phyloP scores from a whole-genome alignment of 1,140 invertebrate species.

The Hyles vespertilio region DNA sequence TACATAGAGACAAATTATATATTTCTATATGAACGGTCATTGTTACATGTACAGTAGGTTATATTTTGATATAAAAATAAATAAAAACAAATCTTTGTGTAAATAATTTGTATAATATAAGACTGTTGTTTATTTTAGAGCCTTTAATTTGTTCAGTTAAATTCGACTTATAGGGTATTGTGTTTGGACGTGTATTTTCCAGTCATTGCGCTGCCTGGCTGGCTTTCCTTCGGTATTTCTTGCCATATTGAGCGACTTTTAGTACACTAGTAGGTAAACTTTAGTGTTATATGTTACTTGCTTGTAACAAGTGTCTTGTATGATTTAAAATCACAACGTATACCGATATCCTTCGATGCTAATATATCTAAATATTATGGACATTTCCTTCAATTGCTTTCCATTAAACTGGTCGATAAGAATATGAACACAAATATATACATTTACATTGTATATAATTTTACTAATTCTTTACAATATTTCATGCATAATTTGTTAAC shows the following conservation, averaged over 20 bases:
- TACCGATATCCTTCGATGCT: too few relatives aligned
- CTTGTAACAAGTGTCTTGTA: too few relatives aligned
- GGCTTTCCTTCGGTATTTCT: constrained; percentile 20
- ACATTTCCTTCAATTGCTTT: too few relatives aligned
- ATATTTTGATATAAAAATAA: constrained; percentile 44
- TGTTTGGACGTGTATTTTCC: constrained; percentile 68
- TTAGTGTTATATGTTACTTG: too few relatives aligned
- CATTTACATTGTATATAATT: too few relatives aligned
- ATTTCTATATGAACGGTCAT: constrained; percentile 67
- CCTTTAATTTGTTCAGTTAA: constrained; percentile 71
- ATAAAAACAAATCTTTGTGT: constrained; percentile 60
- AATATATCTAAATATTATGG: too few relatives aligned
- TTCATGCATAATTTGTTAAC: too few relatives aligned
- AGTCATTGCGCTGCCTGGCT: constrained; percentile 45
- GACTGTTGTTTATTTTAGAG: constrained; percentile 74
- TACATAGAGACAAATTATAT: constrained; percentile 68
- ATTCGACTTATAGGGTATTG: constrained; percentile 47
- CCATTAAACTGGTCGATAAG: too few relatives aligned
- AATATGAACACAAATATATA: too few relatives aligned
- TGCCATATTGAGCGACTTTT: constrained; percentile 19
- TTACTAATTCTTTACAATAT: too few relatives aligned
- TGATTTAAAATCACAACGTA: too few relatives aligned
- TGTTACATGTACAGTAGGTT: constrained; percentile 71
- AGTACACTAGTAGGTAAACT: too few relatives aligned
- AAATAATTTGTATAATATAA: constrained; percentile 72